These are phyloP conservation scores for Acanthococcus lagerstroemiae DNA, from an alignment of 2,888 invertebrate genomes.

Conservation along the genomic window DNA sequence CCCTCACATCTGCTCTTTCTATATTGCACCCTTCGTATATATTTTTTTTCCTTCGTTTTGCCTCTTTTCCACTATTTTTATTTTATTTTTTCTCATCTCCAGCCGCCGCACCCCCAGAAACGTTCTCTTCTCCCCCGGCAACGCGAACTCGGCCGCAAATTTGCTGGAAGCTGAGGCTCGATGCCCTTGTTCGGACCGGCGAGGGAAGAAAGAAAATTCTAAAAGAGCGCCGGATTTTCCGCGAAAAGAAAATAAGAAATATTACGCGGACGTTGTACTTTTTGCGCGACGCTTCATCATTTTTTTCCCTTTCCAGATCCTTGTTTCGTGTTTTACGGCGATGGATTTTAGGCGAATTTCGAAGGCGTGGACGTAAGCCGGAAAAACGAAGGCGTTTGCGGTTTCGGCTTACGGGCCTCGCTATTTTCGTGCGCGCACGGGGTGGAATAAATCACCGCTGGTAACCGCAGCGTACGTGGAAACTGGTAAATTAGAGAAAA, in stretches of 20 bases:
- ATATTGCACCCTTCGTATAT: conserved; percentile 7
- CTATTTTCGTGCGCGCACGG: no score
- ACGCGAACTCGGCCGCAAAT: conserved; percentile 18
- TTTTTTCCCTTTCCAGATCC: background rate
- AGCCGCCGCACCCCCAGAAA: conserved; percentile 11
- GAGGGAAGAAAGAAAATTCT: no score
- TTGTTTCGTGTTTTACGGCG: no score
- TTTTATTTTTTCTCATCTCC: background rate
- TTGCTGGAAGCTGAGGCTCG: conserved; percentile 18
- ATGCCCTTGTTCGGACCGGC: conserved; percentile 13
- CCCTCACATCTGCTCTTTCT: conserved; percentile 26
- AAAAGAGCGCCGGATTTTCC: background rate
- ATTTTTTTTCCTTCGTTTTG: background rate
- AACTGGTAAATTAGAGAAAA: no score
- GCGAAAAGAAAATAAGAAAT: background rate
- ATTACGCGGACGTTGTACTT: conserved; percentile 2
- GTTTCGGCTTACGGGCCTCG: no score
- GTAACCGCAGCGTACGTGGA: no score
- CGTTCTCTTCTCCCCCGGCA: conserved; percentile 1
- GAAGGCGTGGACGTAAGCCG: no score
- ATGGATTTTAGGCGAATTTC: no score
- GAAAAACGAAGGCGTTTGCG: no score
- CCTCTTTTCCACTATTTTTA: background rate
- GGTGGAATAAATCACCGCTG: no score
- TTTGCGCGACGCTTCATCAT: background rate